Conservation (phyloP, 2,797 vertebrate genomes). For the Muscicapa striata region DNA sequence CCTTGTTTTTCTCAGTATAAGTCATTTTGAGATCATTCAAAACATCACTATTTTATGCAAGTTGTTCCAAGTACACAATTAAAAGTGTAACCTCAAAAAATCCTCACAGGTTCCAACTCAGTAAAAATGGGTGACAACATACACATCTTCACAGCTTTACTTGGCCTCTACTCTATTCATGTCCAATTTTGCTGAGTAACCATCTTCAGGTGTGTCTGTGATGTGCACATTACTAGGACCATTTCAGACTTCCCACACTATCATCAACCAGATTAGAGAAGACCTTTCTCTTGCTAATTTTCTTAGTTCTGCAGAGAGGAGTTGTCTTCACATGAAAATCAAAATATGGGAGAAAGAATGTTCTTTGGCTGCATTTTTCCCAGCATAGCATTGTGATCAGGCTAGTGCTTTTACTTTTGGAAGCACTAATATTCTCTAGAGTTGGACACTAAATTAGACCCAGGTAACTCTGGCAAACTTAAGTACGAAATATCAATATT, state of each 20-base stretch:
- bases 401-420: background rate
- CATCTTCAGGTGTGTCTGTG: background rate
- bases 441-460: background rate
- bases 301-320: background rate
- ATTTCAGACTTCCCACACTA: background rate
- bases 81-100: background rate
- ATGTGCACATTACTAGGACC: background rate
- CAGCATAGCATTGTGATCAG: background rate
- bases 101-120: background rate
- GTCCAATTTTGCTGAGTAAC: background rate
- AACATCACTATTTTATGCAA: background rate
- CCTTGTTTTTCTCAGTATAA: background rate
- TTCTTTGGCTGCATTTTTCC: background rate
- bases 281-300: background rate
- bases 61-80: background rate
- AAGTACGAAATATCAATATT: background rate
- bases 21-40: background rate
- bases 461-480: background rate
- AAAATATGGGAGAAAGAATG: background rate
- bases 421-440: background rate
- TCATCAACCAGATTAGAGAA: background rate
- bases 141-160: background rate
- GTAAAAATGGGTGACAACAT: background rate
- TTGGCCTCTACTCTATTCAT: background rate
- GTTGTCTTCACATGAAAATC: background rate